A percentile compares a stretch with the other conserved stretches of the same genome.
phyloP scores from a whole-genome alignment of 2,113 vertebrate genomes.

The Diadophis punctatus region DNA sequence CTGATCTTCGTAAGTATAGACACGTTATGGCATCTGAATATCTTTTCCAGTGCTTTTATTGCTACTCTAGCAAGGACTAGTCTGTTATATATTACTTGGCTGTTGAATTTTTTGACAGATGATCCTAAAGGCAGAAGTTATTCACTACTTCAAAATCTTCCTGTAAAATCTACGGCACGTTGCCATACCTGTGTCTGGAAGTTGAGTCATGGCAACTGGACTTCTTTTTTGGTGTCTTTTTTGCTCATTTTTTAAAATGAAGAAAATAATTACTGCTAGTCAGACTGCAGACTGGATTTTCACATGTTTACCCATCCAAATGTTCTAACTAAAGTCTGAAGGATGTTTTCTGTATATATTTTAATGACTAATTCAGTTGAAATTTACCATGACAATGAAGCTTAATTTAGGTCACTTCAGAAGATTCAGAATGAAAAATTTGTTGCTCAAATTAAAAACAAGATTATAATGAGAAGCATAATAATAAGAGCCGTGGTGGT shows the following conservation, averaged over 20 bases:
- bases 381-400: not conserved
- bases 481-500: too few relatives aligned
- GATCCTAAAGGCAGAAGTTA: not conserved
- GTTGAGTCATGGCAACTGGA: not conserved
- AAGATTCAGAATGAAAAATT: not conserved
- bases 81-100: not conserved
- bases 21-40: not conserved
- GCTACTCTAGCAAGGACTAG: not conserved
- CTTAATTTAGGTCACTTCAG: not conserved
- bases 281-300: not conserved
- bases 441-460: not conserved
- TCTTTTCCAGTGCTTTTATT: not conserved
- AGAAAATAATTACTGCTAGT: not conserved
- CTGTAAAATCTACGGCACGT: not conserved
- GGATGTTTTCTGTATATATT: not conserved
- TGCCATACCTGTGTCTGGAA: not conserved
- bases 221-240: not conserved
- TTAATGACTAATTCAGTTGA: not conserved
- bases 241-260: not conserved
- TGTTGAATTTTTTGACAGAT: not conserved
- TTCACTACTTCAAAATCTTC: not conserved
- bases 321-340: not conserved
- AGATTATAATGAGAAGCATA: not conserved
- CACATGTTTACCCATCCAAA: constrained; percentile 5
- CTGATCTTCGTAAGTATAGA: not conserved